Conservation (phyloP, 2,113 vertebrate genomes). For the Prionailurus viverrinus region DNA sequence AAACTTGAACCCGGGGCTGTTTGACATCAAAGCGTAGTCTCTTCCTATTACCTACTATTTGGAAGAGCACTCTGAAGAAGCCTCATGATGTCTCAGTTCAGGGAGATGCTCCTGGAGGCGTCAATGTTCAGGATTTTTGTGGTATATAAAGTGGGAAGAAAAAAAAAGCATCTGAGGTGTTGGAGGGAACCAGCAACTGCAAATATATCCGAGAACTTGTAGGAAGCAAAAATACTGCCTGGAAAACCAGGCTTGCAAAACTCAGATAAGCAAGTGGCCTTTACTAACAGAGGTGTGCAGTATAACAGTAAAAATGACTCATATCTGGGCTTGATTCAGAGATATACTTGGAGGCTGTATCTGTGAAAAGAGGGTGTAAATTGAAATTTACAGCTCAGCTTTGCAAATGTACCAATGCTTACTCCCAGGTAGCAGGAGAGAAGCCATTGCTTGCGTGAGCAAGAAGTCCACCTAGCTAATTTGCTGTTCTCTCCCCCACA, state of each 20-base stretch:
- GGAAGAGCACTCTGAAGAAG: not conserved
- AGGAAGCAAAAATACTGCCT: not conserved
- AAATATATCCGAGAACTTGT: conserved; percentile 9
- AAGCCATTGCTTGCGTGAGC: not conserved
- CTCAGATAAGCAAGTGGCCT: conserved; percentile 29
- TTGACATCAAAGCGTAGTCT: not conserved
- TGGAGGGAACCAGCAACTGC: not conserved
- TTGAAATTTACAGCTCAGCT: not conserved
- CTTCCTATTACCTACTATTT: not conserved
- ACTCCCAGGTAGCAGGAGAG: not conserved
- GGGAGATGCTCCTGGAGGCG: not conserved
- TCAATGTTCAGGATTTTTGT: conserved; percentile 63
- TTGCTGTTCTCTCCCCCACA: not conserved
- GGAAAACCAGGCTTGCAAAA: conserved; percentile 56
- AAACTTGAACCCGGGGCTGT: not conserved
- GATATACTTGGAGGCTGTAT: not conserved
- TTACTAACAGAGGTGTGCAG: not conserved
- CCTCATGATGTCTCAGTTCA: not conserved
- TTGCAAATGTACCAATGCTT: not conserved
- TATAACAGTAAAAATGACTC: not conserved
- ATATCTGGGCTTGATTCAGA: not conserved
- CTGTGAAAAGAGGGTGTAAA: not conserved
- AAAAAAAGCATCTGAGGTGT: conserved; percentile 72
- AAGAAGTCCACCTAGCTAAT: not conserved
- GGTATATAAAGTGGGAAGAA: conserved; percentile 74